Evolutionary conservation across 2,113 vertebrate species (phyloP).

Genomic region (Seriola dumerili): DNA sequence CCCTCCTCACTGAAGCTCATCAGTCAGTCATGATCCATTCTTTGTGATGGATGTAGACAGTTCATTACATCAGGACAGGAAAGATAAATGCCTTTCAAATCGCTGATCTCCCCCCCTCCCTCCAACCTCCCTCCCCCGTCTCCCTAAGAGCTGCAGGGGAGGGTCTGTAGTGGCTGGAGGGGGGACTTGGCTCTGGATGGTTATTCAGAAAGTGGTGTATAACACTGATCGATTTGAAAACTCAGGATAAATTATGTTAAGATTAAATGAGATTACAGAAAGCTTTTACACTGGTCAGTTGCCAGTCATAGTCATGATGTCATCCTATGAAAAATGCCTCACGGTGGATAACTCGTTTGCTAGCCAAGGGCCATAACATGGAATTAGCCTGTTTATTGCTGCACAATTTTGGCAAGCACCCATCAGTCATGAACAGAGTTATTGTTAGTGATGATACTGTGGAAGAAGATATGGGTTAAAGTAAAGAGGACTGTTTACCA

Average conservation of each 20-base stretch:
- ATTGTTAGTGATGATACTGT: constrained; percentile 29
- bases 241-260: constrained; percentile 54
- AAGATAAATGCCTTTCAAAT: constrained; percentile 76
- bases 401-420: neutral
- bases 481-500: constrained; percentile 3
- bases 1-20: constrained; percentile 65
- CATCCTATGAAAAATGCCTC: constrained; percentile 44
- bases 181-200: constrained; percentile 18
- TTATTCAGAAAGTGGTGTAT: constrained; percentile 39
- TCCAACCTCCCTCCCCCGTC: constrained; percentile 13
- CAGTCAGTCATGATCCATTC: constrained; percentile 77
- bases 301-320: constrained; percentile 56
- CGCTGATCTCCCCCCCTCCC: constrained; percentile 36
- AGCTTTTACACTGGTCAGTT: constrained; percentile 63
- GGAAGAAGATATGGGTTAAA: constrained; percentile 3
- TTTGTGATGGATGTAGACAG: constrained; percentile 73
- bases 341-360: constrained; percentile 19
- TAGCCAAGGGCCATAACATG: constrained; percentile 30
- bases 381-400: constrained; percentile 51
- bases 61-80: constrained; percentile 78
- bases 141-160: constrained; percentile 29
- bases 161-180: constrained; percentile 1
- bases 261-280: constrained; percentile 66
- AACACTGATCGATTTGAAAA: constrained; percentile 60
- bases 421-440: constrained; percentile 32